phyloP scores from a whole-genome alignment of 2,888 invertebrate genomes.

The Adineta ricciae region DNA sequence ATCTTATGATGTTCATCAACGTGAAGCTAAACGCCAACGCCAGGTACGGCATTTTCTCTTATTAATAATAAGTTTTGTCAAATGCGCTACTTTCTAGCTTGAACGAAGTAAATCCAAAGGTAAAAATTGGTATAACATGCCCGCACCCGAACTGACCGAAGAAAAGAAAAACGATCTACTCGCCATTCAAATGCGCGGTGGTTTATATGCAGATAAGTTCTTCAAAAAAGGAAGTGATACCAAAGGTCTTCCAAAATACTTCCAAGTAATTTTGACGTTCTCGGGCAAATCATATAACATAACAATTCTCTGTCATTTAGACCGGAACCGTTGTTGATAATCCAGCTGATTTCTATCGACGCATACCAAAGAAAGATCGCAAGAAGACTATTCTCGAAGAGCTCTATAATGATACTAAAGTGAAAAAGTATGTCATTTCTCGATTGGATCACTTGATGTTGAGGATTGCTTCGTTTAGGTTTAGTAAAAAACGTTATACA shows the following conservation, averaged over 20 bases:
- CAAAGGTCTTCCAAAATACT: slow-evolving; percentile 77
- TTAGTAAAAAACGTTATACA: neutral
- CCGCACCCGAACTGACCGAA: slow-evolving; percentile 75
- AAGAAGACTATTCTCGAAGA: slow-evolving; percentile 34
- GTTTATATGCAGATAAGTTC: slow-evolving; percentile 79
- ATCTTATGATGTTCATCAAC: slow-evolving; percentile 25
- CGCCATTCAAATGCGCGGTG: slow-evolving; percentile 80
- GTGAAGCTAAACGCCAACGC: slow-evolving; percentile 10
- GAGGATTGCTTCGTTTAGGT: too few species aligned
- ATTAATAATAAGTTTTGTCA: neutral
- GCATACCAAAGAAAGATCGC: slow-evolving; percentile 27
- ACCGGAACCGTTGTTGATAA: slow-evolving; percentile 30
- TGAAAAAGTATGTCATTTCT: slow-evolving; percentile 27
- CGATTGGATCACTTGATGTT: too few species aligned
- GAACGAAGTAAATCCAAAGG: slow-evolving; percentile 60
- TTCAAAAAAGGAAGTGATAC: slow-evolving; percentile 77
- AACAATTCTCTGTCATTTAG: neutral
- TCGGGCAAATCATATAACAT: too few species aligned
- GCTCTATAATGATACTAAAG: slow-evolving; percentile 26
- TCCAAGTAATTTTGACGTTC: slow-evolving; percentile 59
- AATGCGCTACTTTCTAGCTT: neutral
- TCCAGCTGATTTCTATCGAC: slow-evolving; percentile 29
- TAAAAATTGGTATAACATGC: slow-evolving; percentile 75
- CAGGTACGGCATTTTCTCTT: too few species aligned
- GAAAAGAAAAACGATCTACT: slow-evolving; percentile 76